A percentile compares a stretch with the other conserved stretches of the same genome.
These are phyloP conservation scores for Jacana jacana DNA, from an alignment of 2,113 vertebrate species.

Conservation along the genomic window DNA sequence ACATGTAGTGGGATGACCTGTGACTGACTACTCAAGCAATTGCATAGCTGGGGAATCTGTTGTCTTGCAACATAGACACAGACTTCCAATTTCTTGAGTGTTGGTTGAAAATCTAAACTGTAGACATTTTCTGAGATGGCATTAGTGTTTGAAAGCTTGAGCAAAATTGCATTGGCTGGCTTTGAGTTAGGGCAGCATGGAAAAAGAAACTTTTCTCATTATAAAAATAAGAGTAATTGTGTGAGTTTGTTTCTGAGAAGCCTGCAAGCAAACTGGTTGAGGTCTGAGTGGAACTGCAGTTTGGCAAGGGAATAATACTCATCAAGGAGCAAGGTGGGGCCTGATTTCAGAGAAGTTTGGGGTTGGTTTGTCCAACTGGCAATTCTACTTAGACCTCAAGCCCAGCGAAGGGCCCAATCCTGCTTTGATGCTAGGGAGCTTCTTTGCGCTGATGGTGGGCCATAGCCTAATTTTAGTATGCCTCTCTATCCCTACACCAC, in stretches of 20 bases:
- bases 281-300: not conserved
- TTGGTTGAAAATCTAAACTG: not conserved
- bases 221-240: not conserved
- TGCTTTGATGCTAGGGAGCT: not conserved
- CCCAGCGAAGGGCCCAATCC: not conserved
- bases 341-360: not conserved
- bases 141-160: conserved; percentile 4
- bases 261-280: not conserved
- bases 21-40: not conserved
- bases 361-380: not conserved
- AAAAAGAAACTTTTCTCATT: not conserved
- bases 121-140: not conserved
- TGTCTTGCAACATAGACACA: not conserved
- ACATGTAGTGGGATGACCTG: not conserved
- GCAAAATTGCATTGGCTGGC: not conserved
- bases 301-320: not conserved
- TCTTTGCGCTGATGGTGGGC: not conserved
- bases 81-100: not conserved
- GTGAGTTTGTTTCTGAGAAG: not conserved
- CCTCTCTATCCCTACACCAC: not conserved
- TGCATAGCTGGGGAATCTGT: not conserved
- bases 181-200: not conserved
- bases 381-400: not conserved
- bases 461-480: not conserved
- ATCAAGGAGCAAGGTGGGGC: not conserved